phyloP scores from a whole-genome alignment of 2,113 vertebrate genomes.

The Sardina pilchardus region DNA sequence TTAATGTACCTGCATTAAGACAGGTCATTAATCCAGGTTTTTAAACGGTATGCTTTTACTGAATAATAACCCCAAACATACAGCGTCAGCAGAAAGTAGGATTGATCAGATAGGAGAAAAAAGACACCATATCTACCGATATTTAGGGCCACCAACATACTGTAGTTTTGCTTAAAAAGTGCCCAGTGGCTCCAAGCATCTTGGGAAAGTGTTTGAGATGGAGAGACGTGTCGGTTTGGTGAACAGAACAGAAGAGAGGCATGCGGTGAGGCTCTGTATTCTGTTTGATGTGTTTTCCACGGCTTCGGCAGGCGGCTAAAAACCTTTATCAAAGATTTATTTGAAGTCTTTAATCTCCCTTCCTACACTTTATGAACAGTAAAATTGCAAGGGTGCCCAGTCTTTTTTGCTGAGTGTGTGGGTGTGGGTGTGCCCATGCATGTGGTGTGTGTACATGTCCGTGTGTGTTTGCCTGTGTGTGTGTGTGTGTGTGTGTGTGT shows the following conservation, averaged over 20 bases:
- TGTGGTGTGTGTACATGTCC: neutral
- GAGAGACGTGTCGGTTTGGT: slow-evolving; percentile 4
- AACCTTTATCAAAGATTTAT: slow-evolving; percentile 41
- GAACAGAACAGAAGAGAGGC: neutral
- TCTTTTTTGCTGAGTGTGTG: neutral
- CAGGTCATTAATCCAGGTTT: no score
- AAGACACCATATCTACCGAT: neutral
- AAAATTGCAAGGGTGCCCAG: slow-evolving; percentile 12
- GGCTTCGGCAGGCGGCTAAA: slow-evolving; percentile 28
- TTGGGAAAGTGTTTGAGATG: neutral
- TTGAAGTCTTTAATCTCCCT: slow-evolving; percentile 37
- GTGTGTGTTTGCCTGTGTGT: neutral
- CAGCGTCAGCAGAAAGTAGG: neutral
- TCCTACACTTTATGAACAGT: slow-evolving; percentile 26
- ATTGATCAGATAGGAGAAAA: neutral
- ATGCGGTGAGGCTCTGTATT: slow-evolving; percentile 4
- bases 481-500: neutral
- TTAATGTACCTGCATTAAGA: no score
- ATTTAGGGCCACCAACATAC: neutral
- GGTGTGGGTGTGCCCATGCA: slow-evolving; percentile 2
- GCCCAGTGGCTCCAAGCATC: neutral
- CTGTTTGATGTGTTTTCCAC: slow-evolving; percentile 37
- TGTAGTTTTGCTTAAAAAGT: slow-evolving; percentile 14
- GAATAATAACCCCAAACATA: no score
- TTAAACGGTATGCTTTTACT: no score